phyloP scores from a whole-genome alignment of 2,113 vertebrate species.

The Turnix velox region DNA sequence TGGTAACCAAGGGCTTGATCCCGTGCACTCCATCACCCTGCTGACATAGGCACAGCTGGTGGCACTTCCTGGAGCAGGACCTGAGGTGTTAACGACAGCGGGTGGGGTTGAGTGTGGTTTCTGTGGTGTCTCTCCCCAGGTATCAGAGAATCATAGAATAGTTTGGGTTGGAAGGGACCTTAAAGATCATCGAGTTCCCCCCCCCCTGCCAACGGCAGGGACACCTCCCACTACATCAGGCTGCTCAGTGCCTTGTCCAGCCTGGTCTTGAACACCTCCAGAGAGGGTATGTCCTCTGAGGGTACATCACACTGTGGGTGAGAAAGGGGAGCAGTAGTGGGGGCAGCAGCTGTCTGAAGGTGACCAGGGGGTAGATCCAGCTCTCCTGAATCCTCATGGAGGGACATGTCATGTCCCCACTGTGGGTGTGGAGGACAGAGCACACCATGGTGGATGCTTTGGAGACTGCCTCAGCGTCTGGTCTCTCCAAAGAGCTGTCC shows the following conservation, averaged over 20 bases:
- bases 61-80: not conserved
- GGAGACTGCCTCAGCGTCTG: not conserved
- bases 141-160: too few relatives aligned
- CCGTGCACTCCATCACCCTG: not conserved
- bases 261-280: too few relatives aligned
- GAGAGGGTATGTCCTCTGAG: not conserved
- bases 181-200: too few relatives aligned
- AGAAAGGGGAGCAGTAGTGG: not conserved
- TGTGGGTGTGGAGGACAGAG: accelerated
- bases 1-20: not conserved
- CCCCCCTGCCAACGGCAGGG: too few relatives aligned
- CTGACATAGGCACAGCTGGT: not conserved
- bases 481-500: not conserved
- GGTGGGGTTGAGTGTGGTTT: not conserved
- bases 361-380: not conserved
- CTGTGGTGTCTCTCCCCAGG: not conserved
- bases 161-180: too few relatives aligned
- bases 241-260: too few relatives aligned
- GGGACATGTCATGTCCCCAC: accelerated
- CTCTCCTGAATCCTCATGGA: not conserved
- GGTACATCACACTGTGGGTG: not conserved
- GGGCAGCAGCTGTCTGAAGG: not conserved
- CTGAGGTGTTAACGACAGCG: not conserved
- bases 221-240: too few relatives aligned
- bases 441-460: not conserved